Evolutionary conservation across 2,888 invertebrate species (phyloP).

Genomic region (Agelastica alni): DNA sequence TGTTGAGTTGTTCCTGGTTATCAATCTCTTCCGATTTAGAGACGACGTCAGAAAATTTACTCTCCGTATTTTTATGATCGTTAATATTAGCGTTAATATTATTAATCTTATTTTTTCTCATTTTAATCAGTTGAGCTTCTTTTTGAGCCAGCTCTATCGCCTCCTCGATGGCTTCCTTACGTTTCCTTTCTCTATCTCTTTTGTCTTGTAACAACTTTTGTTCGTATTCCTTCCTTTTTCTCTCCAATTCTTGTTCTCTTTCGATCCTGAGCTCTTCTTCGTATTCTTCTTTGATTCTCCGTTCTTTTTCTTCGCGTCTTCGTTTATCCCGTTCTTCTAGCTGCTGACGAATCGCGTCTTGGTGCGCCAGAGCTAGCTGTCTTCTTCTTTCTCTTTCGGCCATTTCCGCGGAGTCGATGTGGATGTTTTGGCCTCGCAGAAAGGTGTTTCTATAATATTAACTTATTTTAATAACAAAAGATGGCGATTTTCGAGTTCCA

Average conservation of each 20-base stretch:
- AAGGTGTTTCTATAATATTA: slow-evolving; percentile 61
- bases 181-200: slow-evolving; percentile 71
- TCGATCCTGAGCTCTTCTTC: slow-evolving; percentile 79
- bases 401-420: slow-evolving; percentile 76
- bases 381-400: slow-evolving; percentile 82
- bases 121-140: slow-evolving; percentile 63
- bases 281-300: slow-evolving; percentile 74
- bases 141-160: slow-evolving; percentile 74
- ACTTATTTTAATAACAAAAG: slow-evolving; percentile 7
- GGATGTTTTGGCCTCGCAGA: slow-evolving; percentile 84
- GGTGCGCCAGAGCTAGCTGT: slow-evolving; percentile 82
- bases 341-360: slow-evolving; percentile 83
- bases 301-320: slow-evolving; percentile 76
- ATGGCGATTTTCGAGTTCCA: too few species aligned
- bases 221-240: slow-evolving; percentile 73
- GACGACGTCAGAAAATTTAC: slow-evolving; percentile 39
- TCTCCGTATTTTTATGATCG: slow-evolving; percentile 43
- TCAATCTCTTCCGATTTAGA: not conserved
- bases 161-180: slow-evolving; percentile 75
- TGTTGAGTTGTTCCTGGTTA: slow-evolving; percentile 32
- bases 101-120: slow-evolving; percentile 37
- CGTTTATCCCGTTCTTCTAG: slow-evolving; percentile 80
- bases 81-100: slow-evolving; percentile 28
- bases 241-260: slow-evolving; percentile 73
- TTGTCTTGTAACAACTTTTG: slow-evolving; percentile 68